phyloP scores from a whole-genome alignment of 1,140 invertebrate species.

The Pemphigus obesinymphae region DNA sequence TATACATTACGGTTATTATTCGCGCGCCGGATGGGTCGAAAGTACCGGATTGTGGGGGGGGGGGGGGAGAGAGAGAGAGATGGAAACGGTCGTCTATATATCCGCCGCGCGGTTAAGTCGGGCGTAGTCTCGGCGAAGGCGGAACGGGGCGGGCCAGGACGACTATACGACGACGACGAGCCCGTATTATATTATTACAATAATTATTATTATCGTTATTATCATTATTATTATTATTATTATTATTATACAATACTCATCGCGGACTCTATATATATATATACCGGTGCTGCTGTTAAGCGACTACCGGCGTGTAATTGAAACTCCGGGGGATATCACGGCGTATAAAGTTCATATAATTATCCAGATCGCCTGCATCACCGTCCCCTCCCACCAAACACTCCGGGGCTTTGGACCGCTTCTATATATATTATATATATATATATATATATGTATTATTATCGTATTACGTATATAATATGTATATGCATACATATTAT shows the following conservation, averaged over 20 bases:
- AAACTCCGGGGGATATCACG: slow-evolving; percentile 18
- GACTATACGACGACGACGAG: neutral
- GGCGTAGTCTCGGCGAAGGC: too few species aligned
- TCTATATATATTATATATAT: neutral
- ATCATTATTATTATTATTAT: too few species aligned
- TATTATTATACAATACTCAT: too few species aligned
- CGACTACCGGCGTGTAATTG: slow-evolving; percentile 13
- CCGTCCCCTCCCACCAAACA: neutral
- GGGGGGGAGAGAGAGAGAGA: too few species aligned
- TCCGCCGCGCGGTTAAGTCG: neutral
- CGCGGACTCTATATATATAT: too few species aligned
- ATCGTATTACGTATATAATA: too few species aligned
- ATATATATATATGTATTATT: too few species aligned
- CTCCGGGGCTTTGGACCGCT: neutral
- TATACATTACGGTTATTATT: neutral
- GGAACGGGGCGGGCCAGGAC: neutral
- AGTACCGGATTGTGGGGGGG: too few species aligned
- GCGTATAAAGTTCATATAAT: slow-evolving; percentile 38
- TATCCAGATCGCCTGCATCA: neutral
- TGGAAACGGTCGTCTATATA: neutral
- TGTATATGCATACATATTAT: neutral
- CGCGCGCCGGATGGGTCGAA: neutral
- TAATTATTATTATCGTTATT: neutral
- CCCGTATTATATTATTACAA: neutral
- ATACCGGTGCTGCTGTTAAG: too few species aligned